These are phyloP conservation scores for Sebastes miniatus DNA, from an alignment of 2,797 vertebrate genomes.

Conservation along the genomic window DNA sequence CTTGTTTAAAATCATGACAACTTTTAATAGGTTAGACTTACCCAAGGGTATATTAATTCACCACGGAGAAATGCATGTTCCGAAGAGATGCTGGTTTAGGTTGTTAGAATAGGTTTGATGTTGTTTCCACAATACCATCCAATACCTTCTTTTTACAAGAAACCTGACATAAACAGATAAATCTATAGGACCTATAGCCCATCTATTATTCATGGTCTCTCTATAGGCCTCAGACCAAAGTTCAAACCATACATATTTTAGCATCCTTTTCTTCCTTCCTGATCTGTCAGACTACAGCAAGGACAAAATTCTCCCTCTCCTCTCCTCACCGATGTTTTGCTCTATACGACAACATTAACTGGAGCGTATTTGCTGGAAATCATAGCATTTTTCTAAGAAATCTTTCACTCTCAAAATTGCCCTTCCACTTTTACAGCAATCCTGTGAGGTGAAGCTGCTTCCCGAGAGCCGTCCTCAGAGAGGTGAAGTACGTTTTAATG, in stretches of 20 bases:
- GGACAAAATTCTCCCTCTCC: neutral
- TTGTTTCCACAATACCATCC: neutral
- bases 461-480: neutral
- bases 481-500: conserved; percentile 3
- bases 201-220: conserved; percentile 59
- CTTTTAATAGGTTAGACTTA: conserved; percentile 14
- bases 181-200: conserved; percentile 29
- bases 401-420: neutral
- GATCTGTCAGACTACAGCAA: conserved; percentile 7
- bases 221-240: conserved; percentile 48
- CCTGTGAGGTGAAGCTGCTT: neutral
- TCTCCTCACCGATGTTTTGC: neutral
- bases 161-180: neutral
- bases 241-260: conserved; percentile 64
- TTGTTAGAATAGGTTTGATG: neutral
- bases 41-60: neutral
- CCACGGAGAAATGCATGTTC: neutral
- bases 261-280: conserved; percentile 23
- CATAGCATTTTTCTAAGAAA: neutral
- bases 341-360: neutral
- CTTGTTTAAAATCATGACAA: conserved; percentile 1
- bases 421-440: neutral
- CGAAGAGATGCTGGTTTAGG: neutral
- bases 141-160: neutral
- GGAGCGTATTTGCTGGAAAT: neutral